These are phyloP conservation scores for Rhagologus leucostigma DNA, from an alignment of 2,113 vertebrate genomes.

Conservation along the genomic window DNA sequence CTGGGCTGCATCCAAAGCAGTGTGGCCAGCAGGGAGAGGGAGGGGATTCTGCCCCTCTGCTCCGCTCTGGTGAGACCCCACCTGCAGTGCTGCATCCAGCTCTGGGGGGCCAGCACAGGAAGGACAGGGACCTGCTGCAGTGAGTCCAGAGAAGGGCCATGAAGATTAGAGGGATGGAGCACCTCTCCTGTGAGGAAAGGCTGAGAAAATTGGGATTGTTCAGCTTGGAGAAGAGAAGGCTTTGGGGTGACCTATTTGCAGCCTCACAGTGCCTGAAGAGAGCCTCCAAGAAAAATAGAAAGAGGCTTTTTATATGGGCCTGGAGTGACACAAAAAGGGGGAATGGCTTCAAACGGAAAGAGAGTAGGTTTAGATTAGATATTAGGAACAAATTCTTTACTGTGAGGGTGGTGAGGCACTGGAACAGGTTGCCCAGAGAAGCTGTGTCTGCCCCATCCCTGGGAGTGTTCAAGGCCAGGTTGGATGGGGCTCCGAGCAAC, in stretches of 20 bases:
- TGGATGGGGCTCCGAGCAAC: neutral
- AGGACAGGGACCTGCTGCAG: neutral
- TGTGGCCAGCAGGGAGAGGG: neutral
- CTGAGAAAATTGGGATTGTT: neutral
- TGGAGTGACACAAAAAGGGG: neutral
- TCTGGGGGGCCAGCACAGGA: neutral
- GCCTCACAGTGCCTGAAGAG: neutral
- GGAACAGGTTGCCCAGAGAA: neutral
- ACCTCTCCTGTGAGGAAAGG: neutral
- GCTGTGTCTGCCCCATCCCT: rapidly evolving
- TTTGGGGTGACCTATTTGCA: neutral
- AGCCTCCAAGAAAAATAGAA: neutral
- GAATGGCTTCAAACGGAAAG: neutral
- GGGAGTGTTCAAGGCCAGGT: neutral
- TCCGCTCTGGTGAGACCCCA: neutral
- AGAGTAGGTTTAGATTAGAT: neutral
- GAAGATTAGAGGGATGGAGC: neutral
- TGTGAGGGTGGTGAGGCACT: neutral
- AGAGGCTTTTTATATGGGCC: neutral
- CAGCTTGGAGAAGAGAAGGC: neutral
- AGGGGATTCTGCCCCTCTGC: neutral
- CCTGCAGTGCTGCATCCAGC: neutral
- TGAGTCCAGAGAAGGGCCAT: too few relatives aligned
- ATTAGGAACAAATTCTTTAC: neutral
- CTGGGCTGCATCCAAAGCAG: neutral